Conservation (phyloP, 2,797 vertebrate species). For the Phataginus tricuspis region DNA sequence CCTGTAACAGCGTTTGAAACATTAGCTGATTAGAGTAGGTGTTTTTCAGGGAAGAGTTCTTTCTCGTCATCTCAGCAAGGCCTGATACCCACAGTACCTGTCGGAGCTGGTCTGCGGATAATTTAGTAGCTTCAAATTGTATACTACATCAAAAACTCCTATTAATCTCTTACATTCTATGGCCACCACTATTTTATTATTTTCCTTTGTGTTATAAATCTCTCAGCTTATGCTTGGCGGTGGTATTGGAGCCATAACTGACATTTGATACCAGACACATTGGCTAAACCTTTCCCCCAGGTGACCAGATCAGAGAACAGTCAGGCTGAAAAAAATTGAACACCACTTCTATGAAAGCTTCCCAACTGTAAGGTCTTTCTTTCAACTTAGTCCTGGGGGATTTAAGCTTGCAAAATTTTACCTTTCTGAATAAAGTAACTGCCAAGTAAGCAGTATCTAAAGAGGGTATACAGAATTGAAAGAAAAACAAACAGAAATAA, state of each 20-base stretch:
- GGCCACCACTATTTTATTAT: constrained; percentile 40
- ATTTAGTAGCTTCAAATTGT: constrained; percentile 12
- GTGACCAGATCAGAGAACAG: constrained; percentile 62
- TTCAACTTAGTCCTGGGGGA: constrained; percentile 43
- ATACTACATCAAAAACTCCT: not conserved
- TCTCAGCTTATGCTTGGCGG: constrained; percentile 26
- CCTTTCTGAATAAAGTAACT: constrained; percentile 69
- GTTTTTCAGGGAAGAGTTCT: not conserved
- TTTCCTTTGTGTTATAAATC: constrained; percentile 62
- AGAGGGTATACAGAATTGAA: constrained; percentile 46
- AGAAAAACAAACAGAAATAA: constrained; percentile 77
- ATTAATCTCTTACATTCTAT: constrained; percentile 46
- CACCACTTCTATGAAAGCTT: constrained; percentile 61
- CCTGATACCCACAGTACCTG: not conserved
- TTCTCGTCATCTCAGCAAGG: not conserved
- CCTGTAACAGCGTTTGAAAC: not conserved
- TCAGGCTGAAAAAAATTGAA: constrained; percentile 68
- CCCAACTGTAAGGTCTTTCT: constrained; percentile 56
- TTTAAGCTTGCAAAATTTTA: constrained; percentile 52
- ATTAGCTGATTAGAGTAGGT: not conserved
- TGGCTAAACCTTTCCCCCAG: constrained; percentile 45
- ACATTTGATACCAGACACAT: constrained; percentile 60
- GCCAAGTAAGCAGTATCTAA: constrained; percentile 68
- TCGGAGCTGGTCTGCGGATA: not conserved
- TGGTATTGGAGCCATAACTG: constrained; percentile 56